Evolutionary conservation across 64 coral and sea anemone species (phyloP).

Genomic region (Acropora tenuis): DNA sequence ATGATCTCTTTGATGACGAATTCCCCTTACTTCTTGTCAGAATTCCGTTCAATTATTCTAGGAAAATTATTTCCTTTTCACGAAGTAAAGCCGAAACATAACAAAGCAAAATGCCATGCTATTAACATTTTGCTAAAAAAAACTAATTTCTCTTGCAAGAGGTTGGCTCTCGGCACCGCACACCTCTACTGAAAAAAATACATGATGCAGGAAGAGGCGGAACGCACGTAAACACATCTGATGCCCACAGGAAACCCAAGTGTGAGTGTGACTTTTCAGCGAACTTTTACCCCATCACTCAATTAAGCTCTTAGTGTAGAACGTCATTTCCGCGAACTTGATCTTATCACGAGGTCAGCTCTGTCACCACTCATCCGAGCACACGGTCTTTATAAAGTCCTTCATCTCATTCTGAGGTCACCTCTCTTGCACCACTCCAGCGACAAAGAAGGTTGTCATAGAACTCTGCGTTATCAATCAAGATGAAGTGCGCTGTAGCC

Average conservation of each 20-base stretch:
- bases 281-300: neutral
- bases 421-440: neutral
- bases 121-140: no score
- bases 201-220: neutral
- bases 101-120: no score
- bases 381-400: constrained; percentile 8
- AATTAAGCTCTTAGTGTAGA: neutral
- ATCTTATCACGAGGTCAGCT: neutral
- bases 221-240: neutral
- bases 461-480: neutral
- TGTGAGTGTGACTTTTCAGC: neutral
- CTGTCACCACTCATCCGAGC: neutral
- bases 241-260: neutral
- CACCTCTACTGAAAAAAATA: no score
- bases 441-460: neutral
- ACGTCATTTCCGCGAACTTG: constrained; percentile 5
- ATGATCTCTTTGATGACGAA: no score
- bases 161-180: no score
- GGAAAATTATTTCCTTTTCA: no score
- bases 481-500: constrained; percentile 22
- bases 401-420: neutral
- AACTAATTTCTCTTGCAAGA: no score
- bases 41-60: no score
- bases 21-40: no score
- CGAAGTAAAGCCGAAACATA: no score